Evolutionary conservation across 2,888 invertebrate species (phyloP).

Genomic region (Automeris io): DNA sequence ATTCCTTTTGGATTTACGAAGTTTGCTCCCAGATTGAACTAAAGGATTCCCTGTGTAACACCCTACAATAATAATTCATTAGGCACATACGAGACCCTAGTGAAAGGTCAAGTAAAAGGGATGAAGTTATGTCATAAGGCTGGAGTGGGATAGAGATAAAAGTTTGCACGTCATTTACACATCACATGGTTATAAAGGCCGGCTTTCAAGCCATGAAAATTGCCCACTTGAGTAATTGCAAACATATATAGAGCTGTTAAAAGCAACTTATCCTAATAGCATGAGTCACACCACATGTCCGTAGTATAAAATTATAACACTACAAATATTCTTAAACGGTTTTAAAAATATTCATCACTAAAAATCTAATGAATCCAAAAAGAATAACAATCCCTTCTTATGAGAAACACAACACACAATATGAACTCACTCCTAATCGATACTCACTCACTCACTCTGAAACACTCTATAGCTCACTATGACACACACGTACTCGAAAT

Average conservation of each 20-base stretch:
- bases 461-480: no score
- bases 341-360: no score
- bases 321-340: no score
- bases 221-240: constrained; percentile 45
- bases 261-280: background rate
- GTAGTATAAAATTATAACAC: no score
- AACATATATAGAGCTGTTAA: background rate
- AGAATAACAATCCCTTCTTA: no score
- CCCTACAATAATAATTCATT: constrained; percentile 31
- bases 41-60: constrained; percentile 31
- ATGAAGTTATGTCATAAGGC: background rate
- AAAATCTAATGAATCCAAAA: no score
- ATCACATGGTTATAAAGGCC: constrained; percentile 44
- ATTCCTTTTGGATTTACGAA: constrained; percentile 20
- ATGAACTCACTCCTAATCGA: no score
- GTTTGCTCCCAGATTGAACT: constrained; percentile 29
- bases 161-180: constrained; percentile 35
- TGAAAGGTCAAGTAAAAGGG: constrained; percentile 7
- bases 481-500: no score
- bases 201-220: constrained; percentile 43
- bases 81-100: constrained; percentile 16
- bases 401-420: no score
- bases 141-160: background rate
- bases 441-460: no score
- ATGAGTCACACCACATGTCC: no score